Conservation (phyloP, 2,113 vertebrate species). For the Nannobrachium achirus region DNA sequence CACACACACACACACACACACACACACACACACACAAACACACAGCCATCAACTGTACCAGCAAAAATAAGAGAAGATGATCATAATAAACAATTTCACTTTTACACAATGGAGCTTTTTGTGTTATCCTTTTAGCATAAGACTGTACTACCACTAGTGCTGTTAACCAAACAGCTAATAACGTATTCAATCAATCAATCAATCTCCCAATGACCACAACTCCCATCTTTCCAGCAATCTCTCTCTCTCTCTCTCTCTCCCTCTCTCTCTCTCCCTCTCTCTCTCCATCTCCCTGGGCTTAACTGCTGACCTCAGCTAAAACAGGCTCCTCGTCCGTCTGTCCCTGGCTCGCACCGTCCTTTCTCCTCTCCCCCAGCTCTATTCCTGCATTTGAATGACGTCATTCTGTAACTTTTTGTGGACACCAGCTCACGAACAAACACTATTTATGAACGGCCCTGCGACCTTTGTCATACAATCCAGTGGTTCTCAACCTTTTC, state of each 20-base stretch:
- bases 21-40: constrained; percentile 2
- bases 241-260: constrained; percentile 32
- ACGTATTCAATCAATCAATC: no score
- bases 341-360: constrained; percentile 40
- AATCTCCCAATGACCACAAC: constrained; percentile 7
- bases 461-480: no score
- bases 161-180: no score
- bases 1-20: not conserved
- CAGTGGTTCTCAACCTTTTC: no score
- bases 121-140: no score
- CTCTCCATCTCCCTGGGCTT: no score
- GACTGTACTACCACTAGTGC: no score
- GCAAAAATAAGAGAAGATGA: constrained; percentile 14
- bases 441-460: no score
- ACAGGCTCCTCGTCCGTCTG: constrained; percentile 50
- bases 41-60: constrained; percentile 1
- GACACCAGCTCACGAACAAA: no score
- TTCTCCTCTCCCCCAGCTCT: constrained; percentile 2
- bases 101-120: constrained; percentile 21
- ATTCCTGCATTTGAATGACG: no score
- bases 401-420: no score
- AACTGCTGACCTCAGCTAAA: constrained; percentile 63
- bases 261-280: constrained; percentile 33
- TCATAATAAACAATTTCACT: constrained; percentile 24
- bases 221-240: constrained; percentile 27